Conservation (phyloP, 2,797 vertebrate species). For the Neoniphon sammara region DNA sequence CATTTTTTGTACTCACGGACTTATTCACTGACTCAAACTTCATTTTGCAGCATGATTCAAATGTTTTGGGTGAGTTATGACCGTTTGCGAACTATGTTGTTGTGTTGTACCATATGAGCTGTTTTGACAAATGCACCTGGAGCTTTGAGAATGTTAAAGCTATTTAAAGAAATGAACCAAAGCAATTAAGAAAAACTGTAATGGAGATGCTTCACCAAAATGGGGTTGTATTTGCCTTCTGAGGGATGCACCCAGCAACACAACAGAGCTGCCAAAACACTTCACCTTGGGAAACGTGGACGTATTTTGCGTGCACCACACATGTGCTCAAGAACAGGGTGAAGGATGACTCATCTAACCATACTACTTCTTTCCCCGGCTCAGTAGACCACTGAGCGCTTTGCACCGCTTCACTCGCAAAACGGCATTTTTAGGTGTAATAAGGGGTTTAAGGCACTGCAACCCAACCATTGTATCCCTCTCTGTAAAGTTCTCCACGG, state of each 20-base stretch:
- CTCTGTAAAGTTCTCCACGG: conserved; percentile 42
- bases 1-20: too few relatives aligned
- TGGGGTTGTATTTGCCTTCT: too few relatives aligned
- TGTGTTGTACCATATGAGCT: too few relatives aligned
- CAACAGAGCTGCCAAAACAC: not conserved
- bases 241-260: conserved; percentile 1
- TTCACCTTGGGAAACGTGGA: conserved; percentile 17
- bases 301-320: conserved; percentile 24
- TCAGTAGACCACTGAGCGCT: conserved; percentile 40
- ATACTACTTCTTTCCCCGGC: conserved; percentile 23
- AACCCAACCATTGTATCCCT: conserved; percentile 65
- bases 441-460: conserved; percentile 66
- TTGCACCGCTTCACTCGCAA: conserved; percentile 44
- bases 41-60: too few relatives aligned
- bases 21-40: too few relatives aligned
- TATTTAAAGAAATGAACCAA: too few relatives aligned
- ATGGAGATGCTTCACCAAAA: too few relatives aligned
- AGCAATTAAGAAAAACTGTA: too few relatives aligned
- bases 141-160: too few relatives aligned
- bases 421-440: conserved; percentile 68
- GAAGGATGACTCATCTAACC: conserved; percentile 48
- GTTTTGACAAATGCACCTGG: too few relatives aligned
- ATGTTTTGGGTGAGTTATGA: too few relatives aligned
- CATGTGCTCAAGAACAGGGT: conserved; percentile 33
- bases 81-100: too few relatives aligned